A percentile compares a stretch with the other conserved stretches of the same genome.
Conservation (phyloP, 2,797 vertebrate genomes). For the Notolabrus celidotus region DNA sequence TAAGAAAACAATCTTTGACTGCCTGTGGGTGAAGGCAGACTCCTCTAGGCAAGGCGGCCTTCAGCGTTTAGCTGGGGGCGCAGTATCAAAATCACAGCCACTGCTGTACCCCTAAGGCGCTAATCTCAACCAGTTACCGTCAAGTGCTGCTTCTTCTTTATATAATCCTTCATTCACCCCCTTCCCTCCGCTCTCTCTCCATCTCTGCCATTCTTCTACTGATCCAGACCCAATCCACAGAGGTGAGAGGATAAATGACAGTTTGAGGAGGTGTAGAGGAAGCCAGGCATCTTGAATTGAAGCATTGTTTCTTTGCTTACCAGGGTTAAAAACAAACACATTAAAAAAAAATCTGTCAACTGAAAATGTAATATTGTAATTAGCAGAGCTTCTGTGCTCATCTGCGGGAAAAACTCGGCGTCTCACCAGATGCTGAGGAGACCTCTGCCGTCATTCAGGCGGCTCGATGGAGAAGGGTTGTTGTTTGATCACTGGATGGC, state of each 20-base stretch:
- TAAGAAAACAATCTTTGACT: conserved; percentile 84
- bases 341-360: conserved; percentile 16
- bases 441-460: conserved; percentile 70
- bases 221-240: conserved; percentile 76
- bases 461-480: conserved; percentile 62
- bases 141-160: conserved; percentile 84
- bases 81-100: conserved; percentile 85
- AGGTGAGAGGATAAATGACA: conserved; percentile 81
- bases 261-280: conserved; percentile 68
- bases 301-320: conserved; percentile 56
- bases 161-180: conserved; percentile 79
- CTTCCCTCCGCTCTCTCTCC: conserved; percentile 68
- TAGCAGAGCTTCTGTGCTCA: conserved; percentile 59
- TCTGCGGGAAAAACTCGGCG: conserved; percentile 43
- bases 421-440: conserved; percentile 72
- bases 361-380: conserved; percentile 68
- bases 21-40: conserved; percentile 85
- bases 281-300: conserved; percentile 65
- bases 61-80: conserved; percentile 87
- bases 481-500: conserved; percentile 79
- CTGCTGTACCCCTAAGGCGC: conserved; percentile 86
- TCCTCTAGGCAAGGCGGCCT: conserved; percentile 85
- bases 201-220: conserved; percentile 63
- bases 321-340: conserved; percentile 39
- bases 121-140: conserved; percentile 86